phyloP scores from a whole-genome alignment of 1,140 invertebrate species.

The Helicorthomorpha holstii region DNA sequence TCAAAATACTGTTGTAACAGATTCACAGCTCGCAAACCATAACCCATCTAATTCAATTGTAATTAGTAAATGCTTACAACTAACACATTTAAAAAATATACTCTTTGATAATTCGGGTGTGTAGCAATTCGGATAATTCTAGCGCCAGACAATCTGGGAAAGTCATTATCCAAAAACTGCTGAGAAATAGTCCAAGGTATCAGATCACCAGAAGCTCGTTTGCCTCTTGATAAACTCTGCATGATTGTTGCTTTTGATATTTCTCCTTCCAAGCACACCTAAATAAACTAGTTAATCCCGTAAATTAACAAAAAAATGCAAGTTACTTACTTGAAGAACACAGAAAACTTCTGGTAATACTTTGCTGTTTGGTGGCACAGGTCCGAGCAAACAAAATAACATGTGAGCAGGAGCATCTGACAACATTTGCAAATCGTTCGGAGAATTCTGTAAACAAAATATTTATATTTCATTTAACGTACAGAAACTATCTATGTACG shows the following conservation, averaged over 20 bases:
- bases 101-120: conserved; percentile 91
- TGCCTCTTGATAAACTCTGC: conserved; percentile 62
- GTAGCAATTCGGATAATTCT: conserved; percentile 91
- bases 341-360: conserved; percentile 76
- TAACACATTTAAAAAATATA: conserved; percentile 23
- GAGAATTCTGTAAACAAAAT: conserved; percentile 57
- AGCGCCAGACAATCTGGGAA: conserved; percentile 75
- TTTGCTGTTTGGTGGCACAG: conserved; percentile 49
- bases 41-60: conserved; percentile 60
- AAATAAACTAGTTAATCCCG: conserved; percentile 12
- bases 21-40: conserved; percentile 68
- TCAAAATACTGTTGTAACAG: conserved; percentile 78
- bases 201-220: conserved; percentile 82
- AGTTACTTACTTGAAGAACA: conserved; percentile 53
- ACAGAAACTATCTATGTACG: not conserved
- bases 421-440: conserved; percentile 97
- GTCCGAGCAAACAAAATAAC: conserved; percentile 85
- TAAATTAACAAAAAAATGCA: not conserved
- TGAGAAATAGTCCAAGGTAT: conserved; percentile 97
- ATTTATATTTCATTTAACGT: conserved; percentile 5
- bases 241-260: conserved; percentile 63
- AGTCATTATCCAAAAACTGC: conserved; percentile 81
- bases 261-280: conserved; percentile 88
- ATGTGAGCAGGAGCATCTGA: conserved; percentile 97
- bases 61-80: not conserved